Percentiles rank a stretch among this genome's conserved stretches.
Evolutionary conservation across 2,113 vertebrate genomes (phyloP).

Genomic region (Pygoscelis adeliae): DNA sequence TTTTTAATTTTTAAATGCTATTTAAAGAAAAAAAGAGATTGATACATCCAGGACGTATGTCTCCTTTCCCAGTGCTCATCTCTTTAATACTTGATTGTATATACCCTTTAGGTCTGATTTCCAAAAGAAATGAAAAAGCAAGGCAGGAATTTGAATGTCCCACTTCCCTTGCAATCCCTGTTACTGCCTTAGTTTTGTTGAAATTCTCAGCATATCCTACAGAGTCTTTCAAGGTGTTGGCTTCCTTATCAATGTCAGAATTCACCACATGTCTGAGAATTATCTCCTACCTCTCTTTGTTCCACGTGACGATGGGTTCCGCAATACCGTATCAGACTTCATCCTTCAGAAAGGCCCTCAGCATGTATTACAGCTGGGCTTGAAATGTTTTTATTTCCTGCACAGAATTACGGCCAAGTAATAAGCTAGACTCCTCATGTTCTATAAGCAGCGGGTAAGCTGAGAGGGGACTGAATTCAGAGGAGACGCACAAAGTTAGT

Average conservation of each 20-base stretch:
- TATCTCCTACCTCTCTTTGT: neutral
- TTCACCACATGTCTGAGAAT: neutral
- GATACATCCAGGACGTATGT: neutral
- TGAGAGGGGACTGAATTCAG: neutral
- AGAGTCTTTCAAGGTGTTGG: neutral
- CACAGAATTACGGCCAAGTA: neutral
- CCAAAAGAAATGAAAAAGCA: neutral
- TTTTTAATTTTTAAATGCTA: neutral
- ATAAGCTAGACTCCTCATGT: neutral
- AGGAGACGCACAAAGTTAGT: neutral
- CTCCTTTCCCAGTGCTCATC: neutral
- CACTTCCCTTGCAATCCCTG: neutral
- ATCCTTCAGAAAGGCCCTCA: neutral
- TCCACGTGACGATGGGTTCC: accelerated
- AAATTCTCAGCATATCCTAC: neutral
- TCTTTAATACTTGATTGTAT: neutral
- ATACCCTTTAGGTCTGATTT: neutral
- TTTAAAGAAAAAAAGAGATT: neutral
- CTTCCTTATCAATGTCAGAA: neutral
- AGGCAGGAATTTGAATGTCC: neutral
- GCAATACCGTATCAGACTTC: neutral
- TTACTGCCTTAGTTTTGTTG: neutral
- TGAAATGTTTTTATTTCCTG: neutral
- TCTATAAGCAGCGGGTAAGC: neutral
- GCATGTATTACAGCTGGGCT: neutral